These are phyloP conservation scores for Eulacestoma nigropectus DNA, from an alignment of 2,113 vertebrate genomes.

Conservation along the genomic window DNA sequence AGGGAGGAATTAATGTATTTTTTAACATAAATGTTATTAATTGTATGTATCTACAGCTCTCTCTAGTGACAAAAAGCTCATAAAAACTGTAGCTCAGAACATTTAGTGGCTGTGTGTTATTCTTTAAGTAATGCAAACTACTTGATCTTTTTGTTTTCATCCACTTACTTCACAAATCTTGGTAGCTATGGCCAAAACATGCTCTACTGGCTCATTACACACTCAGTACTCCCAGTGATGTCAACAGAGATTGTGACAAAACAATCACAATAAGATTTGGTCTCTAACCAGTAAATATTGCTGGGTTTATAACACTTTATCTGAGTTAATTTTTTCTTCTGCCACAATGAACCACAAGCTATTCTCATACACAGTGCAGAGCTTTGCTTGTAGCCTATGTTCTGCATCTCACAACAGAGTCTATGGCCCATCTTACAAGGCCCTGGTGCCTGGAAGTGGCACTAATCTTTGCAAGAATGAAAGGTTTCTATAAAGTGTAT, in stretches of 20 bases:
- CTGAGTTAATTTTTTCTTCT: not conserved
- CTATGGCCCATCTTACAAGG: not conserved
- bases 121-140: not conserved
- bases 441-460: not conserved
- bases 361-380: not conserved
- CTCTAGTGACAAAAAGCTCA: slow-evolving; percentile 31
- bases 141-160: not conserved
- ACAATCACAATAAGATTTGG: not conserved
- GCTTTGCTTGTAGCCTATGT: not conserved
- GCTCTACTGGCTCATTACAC: not conserved
- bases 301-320: not conserved
- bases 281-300: not conserved
- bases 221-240: not conserved
- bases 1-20: not conserved
- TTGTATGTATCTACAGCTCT: slow-evolving; percentile 19
- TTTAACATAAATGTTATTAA: slow-evolving; percentile 31
- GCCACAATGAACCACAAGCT: not conserved
- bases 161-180: not conserved
- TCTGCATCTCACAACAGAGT: not conserved
- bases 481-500: not conserved
- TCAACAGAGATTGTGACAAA: not conserved
- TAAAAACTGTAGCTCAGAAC: slow-evolving; percentile 2
- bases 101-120: not conserved
- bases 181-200: not conserved
- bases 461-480: not conserved